phyloP scores from a whole-genome alignment of 2,797 vertebrate genomes.

The Neostethus bicornis region DNA sequence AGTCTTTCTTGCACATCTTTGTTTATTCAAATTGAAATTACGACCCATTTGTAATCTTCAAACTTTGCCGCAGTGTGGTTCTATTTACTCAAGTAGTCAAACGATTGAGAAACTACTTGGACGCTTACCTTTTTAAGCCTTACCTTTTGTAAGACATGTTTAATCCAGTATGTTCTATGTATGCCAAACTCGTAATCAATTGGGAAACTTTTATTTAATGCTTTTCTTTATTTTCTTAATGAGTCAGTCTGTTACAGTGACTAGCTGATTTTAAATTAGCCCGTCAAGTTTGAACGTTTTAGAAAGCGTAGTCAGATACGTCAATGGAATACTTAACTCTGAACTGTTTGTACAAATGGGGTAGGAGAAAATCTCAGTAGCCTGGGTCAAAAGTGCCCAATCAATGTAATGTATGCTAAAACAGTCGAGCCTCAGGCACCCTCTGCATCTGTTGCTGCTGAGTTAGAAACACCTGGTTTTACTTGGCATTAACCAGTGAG shows the following conservation, averaged over 20 bases:
- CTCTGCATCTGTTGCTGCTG: slow-evolving; percentile 19
- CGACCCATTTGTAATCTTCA: not conserved
- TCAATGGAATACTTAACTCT: not conserved
- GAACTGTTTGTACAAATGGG: not conserved
- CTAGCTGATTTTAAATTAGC: not conserved
- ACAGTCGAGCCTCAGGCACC: slow-evolving; percentile 6
- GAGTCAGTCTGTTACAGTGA: not conserved
- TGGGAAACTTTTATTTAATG: too few species aligned
- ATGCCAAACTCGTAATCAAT: too few species aligned
- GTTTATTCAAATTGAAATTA: not conserved
- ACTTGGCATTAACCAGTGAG: not conserved
- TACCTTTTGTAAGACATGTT: too few species aligned
- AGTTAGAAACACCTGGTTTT: slow-evolving; percentile 20
- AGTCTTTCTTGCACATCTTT: not conserved
- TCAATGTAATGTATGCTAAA: not conserved
- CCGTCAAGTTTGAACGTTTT: not conserved
- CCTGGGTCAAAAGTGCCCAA: not conserved
- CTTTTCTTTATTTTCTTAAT: too few species aligned
- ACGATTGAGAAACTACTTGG: not conserved
- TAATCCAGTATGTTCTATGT: too few species aligned
- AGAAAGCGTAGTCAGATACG: not conserved
- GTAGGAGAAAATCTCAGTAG: not conserved
- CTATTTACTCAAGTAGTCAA: not conserved
- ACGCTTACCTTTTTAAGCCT: too few species aligned
- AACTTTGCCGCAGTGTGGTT: not conserved